phyloP scores from a whole-genome alignment of 2,113 vertebrate genomes.

The Entelurus aequoreus region DNA sequence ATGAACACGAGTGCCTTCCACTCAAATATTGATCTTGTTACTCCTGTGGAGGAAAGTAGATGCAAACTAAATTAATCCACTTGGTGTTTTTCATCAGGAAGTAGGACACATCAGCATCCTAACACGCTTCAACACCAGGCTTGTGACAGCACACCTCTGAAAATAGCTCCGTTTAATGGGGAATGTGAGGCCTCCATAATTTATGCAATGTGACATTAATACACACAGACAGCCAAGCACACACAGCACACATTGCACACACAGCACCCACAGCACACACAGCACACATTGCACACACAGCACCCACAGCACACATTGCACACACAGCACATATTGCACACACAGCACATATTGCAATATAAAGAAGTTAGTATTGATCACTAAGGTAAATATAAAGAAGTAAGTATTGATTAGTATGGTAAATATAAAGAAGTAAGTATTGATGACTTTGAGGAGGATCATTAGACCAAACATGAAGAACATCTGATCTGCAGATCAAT shows the following conservation, averaged over 20 bases:
- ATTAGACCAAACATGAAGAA: too few relatives aligned
- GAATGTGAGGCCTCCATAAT: slow-evolving; percentile 38
- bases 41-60: slow-evolving; percentile 6
- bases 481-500: too few relatives aligned
- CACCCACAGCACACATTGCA: too few relatives aligned
- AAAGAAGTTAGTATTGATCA: too few relatives aligned
- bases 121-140: not conserved
- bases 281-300: too few relatives aligned
- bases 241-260: slow-evolving; percentile 13
- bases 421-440: too few relatives aligned
- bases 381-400: too few relatives aligned
- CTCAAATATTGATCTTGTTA: slow-evolving; percentile 5
- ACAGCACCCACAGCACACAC: not conserved
- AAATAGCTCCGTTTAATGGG: slow-evolving; percentile 44
- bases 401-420: too few relatives aligned
- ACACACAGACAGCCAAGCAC: slow-evolving; percentile 23
- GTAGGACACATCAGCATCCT: slow-evolving; percentile 40
- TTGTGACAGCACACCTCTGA: slow-evolving; percentile 20
- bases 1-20: not conserved
- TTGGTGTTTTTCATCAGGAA: slow-evolving; percentile 30
- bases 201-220: slow-evolving; percentile 40
- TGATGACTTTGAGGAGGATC: too few relatives aligned
- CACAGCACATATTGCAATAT: too few relatives aligned
- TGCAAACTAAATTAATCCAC: slow-evolving; percentile 40
- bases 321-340: too few relatives aligned